Evolutionary conservation across 2,888 invertebrate genomes (phyloP).

Genomic region (Piscicola geometra): DNA sequence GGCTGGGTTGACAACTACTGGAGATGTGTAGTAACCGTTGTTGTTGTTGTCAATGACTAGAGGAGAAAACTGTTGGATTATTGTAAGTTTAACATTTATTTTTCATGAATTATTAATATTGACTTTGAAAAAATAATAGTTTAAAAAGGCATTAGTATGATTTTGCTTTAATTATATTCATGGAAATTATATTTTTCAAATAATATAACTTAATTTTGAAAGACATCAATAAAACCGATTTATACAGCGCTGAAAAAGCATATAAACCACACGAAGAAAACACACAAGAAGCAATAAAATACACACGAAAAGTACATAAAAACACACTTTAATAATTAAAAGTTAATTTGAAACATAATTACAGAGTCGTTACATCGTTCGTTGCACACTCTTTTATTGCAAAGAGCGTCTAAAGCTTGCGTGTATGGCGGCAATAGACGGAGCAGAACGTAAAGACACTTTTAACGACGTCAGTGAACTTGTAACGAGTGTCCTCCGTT

Average conservation of each 20-base stretch:
- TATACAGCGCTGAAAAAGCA: not conserved
- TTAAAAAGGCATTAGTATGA: too few relatives aligned
- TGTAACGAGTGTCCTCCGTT: too few relatives aligned
- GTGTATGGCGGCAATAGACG: not conserved
- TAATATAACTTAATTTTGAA: not conserved
- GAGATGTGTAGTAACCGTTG: not conserved
- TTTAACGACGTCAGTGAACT: too few relatives aligned
- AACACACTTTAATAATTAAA: not conserved
- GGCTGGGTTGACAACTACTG: constrained; percentile 2
- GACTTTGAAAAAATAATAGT: too few relatives aligned
- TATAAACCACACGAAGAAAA: not conserved
- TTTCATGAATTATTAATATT: not conserved
- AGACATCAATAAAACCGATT: not conserved
- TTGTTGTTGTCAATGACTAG: constrained; percentile 10
- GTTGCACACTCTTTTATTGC: not conserved
- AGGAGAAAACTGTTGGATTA: not conserved
- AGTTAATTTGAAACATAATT: not conserved
- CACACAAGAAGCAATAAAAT: not conserved
- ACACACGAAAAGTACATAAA: constrained; percentile 1
- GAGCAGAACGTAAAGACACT: too few relatives aligned
- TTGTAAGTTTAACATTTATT: not conserved
- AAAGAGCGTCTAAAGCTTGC: not conserved
- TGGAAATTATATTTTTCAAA: not conserved
- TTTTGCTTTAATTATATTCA: too few relatives aligned
- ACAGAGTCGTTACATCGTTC: not conserved